A percentile compares a stretch with the other conserved stretches of the same genome.
These are phyloP conservation scores for Palaemon carinicauda DNA, from an alignment of 1,140 invertebrate species.

Conservation along the genomic window DNA sequence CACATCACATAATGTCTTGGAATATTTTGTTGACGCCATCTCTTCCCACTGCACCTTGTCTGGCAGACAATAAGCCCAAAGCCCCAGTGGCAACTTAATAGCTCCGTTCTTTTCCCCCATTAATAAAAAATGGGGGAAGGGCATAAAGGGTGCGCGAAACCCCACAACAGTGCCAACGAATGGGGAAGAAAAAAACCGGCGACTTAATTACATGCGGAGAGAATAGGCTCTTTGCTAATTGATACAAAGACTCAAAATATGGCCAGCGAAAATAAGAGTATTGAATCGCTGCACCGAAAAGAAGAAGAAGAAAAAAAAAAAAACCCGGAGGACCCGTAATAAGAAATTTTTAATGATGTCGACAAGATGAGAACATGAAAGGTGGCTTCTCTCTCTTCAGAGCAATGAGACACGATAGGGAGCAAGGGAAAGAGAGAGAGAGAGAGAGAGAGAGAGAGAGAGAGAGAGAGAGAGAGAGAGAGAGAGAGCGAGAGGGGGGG, in stretches of 20 bases:
- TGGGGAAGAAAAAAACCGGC: not conserved
- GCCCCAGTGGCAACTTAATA: too few relatives aligned
- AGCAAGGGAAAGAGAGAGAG: not conserved
- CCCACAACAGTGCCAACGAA: constrained; percentile 2
- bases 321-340: not conserved
- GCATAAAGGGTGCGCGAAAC: constrained; percentile 18
- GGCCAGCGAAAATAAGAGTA: constrained; percentile 37
- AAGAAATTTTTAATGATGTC: not conserved
- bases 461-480: constrained; percentile 6
- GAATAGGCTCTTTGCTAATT: constrained; percentile 43
- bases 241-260: constrained; percentile 42
- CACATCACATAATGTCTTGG: too few relatives aligned
- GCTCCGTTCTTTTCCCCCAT: not conserved
- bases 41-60: too few relatives aligned
- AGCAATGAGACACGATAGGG: not conserved
- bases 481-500: not conserved
- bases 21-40: too few relatives aligned
- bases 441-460: constrained; percentile 9
- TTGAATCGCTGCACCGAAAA: not conserved
- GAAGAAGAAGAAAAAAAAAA: too few relatives aligned
- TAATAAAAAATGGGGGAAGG: not conserved
- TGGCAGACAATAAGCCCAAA: too few relatives aligned
- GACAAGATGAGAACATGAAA: not conserved
- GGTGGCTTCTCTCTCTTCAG: constrained; percentile 2
- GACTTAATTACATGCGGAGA: constrained; percentile 37